phyloP scores from a whole-genome alignment of 1,140 invertebrate species.

The Hyposmocoma kahamanoa region DNA sequence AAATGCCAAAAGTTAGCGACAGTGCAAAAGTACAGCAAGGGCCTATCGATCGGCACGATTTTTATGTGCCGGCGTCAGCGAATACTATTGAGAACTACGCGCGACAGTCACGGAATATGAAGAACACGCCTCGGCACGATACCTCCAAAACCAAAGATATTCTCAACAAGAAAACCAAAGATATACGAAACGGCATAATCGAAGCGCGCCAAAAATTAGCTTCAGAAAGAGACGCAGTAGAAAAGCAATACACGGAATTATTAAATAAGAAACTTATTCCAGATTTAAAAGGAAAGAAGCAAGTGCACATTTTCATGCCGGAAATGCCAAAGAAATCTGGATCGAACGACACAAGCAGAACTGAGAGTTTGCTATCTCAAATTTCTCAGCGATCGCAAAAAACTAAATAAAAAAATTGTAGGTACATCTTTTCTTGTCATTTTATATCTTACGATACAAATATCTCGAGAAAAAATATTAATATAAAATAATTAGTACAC shows the following conservation, averaged over 20 bases:
- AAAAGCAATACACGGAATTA: constrained; percentile 64
- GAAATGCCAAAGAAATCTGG: constrained; percentile 66
- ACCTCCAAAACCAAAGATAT: constrained; percentile 34
- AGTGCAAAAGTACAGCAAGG: constrained; percentile 29
- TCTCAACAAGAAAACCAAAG: constrained; percentile 44
- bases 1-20: constrained; percentile 26
- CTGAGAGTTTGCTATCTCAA: constrained; percentile 49
- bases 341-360: constrained; percentile 30
- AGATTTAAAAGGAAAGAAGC: constrained; percentile 62
- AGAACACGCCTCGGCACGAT: constrained; percentile 49
- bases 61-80: constrained; percentile 52
- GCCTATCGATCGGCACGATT: constrained; percentile 56
- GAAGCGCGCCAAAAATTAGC: constrained; percentile 52
- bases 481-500: too few relatives aligned
- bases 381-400: constrained; percentile 15
- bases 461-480: too few relatives aligned
- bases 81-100: constrained; percentile 66
- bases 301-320: constrained; percentile 82
- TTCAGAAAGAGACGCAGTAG: constrained; percentile 42
- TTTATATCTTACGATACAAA: too few relatives aligned
- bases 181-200: constrained; percentile 36
- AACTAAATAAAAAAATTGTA: constrained; percentile 19
- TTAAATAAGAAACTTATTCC: constrained; percentile 64
- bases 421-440: too few relatives aligned
- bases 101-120: constrained; percentile 59